Percentiles rank a stretch among this genome's conserved stretches.
Evolutionary conservation across 1,140 invertebrate genomes (phyloP).

Genomic region (Drosophila rufa): DNA sequence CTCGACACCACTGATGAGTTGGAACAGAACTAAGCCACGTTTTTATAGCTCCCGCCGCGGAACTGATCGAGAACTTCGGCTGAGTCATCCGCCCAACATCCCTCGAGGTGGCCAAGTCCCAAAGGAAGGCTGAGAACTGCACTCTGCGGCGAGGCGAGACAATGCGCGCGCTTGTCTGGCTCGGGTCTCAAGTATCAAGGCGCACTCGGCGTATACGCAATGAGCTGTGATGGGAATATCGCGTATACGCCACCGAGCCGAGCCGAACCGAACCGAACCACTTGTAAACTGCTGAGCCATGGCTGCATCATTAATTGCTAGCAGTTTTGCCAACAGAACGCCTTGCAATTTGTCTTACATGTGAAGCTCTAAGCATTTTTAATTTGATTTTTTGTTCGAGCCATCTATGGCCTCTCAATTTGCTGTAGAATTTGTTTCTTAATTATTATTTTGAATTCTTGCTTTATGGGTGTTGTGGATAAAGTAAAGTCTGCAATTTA

Average conservation of each 20-base stretch:
- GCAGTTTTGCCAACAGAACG: slow-evolving; percentile 10
- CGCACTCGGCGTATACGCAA: slow-evolving; percentile 66
- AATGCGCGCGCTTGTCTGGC: slow-evolving; percentile 14
- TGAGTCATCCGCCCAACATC: slow-evolving; percentile 60
- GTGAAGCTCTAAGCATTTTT: slow-evolving; percentile 34
- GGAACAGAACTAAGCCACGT: slow-evolving; percentile 32
- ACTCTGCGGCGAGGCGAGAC: slow-evolving; percentile 23
- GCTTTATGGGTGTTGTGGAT: not conserved
- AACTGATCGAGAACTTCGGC: slow-evolving; percentile 34
- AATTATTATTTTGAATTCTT: slow-evolving; percentile 29
- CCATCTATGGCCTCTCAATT: not conserved
- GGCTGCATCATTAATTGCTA: slow-evolving; percentile 70
- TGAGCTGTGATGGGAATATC: slow-evolving; percentile 55
- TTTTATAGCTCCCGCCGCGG: slow-evolving; percentile 61
- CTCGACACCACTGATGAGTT: slow-evolving; percentile 64
- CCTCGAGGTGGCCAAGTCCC: slow-evolving; percentile 26
- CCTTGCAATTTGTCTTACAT: slow-evolving; percentile 56
- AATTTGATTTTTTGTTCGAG: slow-evolving; percentile 1
- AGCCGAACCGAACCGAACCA: slow-evolving; percentile 26
- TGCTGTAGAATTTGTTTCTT: slow-evolving; percentile 25
- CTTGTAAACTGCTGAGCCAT: slow-evolving; percentile 76
- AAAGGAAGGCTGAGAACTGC: slow-evolving; percentile 75
- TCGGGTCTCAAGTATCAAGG: slow-evolving; percentile 32
- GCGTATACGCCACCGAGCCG: slow-evolving; percentile 65
- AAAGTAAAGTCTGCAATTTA: not conserved